Percentiles rank a stretch among this genome's conserved stretches.
phyloP scores from a whole-genome alignment of 2,113 vertebrate species.

The Platichthys flesus region DNA sequence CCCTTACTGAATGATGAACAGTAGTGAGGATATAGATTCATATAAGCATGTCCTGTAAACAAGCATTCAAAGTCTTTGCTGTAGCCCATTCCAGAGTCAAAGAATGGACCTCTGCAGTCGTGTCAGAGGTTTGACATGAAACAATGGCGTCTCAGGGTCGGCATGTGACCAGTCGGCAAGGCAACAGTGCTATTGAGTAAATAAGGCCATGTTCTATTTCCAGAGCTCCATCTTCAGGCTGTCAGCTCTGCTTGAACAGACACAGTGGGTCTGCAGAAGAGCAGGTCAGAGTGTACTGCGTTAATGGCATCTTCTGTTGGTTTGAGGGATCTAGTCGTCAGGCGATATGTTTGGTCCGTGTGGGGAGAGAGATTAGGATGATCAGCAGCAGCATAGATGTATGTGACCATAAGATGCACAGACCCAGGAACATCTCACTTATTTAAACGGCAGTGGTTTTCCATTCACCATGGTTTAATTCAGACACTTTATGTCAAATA shows the following conservation, averaged over 20 bases:
- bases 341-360: slow-evolving; percentile 23
- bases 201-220: slow-evolving; percentile 63
- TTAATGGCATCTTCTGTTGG: slow-evolving; percentile 34
- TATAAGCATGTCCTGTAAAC: too few relatives aligned
- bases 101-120: background rate
- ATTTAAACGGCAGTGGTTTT: background rate
- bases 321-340: background rate
- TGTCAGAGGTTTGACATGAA: slow-evolving; percentile 26
- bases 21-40: too few relatives aligned
- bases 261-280: slow-evolving; percentile 27
- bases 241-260: slow-evolving; percentile 36
- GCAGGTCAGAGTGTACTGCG: background rate
- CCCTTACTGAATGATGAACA: too few relatives aligned
- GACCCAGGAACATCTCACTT: background rate
- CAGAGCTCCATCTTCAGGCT: slow-evolving; percentile 57
- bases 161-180: slow-evolving; percentile 58
- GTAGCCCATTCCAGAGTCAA: background rate
- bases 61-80: background rate
- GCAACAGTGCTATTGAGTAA: slow-evolving; percentile 57
- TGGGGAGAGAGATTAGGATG: slow-evolving; percentile 14
- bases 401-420: background rate
- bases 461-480: background rate
- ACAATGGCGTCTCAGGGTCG: slow-evolving; percentile 50
- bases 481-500: background rate
- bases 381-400: background rate